Percentiles rank a stretch among this genome's conserved stretches.
phyloP scores from a whole-genome alignment of 2,888 invertebrate genomes.

The Ornithoptera alexandrae region DNA sequence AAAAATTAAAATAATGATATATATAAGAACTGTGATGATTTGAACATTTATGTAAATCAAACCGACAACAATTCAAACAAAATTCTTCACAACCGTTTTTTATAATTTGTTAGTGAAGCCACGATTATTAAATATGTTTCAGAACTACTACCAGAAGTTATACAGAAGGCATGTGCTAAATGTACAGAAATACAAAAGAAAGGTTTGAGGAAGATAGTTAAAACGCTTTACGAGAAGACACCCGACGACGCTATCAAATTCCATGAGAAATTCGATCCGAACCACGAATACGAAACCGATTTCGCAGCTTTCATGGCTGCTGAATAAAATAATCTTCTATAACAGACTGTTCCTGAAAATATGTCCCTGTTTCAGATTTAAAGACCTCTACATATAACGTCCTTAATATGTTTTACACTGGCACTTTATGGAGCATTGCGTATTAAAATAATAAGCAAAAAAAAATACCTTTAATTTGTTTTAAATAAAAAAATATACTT shows the following conservation, averaged over 20 bases:
- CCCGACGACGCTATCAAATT: slow-evolving; percentile 53
- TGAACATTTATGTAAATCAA: too few relatives aligned
- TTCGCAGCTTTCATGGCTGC: slow-evolving; percentile 53
- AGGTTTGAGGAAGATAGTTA: slow-evolving; percentile 56
- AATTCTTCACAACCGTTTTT: not conserved
- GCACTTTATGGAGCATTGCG: slow-evolving; percentile 22
- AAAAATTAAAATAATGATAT: too few relatives aligned
- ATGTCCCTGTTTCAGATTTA: not conserved
- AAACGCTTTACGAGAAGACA: slow-evolving; percentile 52
- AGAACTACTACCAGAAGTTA: slow-evolving; percentile 66
- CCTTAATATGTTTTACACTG: not conserved
- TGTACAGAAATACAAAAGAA: slow-evolving; percentile 54
- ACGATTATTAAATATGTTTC: slow-evolving; percentile 28
- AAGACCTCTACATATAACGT: not conserved
- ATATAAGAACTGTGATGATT: too few relatives aligned
- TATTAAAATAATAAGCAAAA: slow-evolving; percentile 13
- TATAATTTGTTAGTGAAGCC: not conserved
- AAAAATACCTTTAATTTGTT: not conserved
- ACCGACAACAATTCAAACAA: too few relatives aligned
- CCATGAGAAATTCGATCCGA: slow-evolving; percentile 59
- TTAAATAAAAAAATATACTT: not conserved
- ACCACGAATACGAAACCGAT: slow-evolving; percentile 53
- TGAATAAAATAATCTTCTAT: slow-evolving; percentile 38
- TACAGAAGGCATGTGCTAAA: slow-evolving; percentile 61
- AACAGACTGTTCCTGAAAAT: not conserved